These are phyloP conservation scores for Anableps anableps DNA, from an alignment of 2,797 vertebrate genomes.

Conservation along the genomic window DNA sequence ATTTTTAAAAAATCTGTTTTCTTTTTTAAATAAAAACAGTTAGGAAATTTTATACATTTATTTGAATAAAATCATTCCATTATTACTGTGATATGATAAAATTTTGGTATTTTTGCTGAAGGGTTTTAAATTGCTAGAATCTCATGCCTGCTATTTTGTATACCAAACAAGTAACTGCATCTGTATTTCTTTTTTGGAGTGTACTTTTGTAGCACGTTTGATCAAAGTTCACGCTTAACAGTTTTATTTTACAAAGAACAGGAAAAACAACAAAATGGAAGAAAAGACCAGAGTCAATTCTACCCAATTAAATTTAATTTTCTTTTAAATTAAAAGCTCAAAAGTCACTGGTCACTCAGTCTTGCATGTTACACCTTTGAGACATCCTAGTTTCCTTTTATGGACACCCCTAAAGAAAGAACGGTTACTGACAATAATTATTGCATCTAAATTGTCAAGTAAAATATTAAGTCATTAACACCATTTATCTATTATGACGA, in stretches of 20 bases:
- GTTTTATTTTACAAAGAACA: not conserved
- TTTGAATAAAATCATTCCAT: not conserved
- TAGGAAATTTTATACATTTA: not conserved
- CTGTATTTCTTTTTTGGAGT: not conserved
- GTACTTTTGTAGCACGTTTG: not conserved
- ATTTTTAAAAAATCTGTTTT: not conserved
- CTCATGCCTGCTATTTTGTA: not conserved
- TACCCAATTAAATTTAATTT: not conserved
- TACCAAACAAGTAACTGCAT: not conserved
- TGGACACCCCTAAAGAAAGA: not conserved
- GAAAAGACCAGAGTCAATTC: not conserved
- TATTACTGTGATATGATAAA: not conserved
- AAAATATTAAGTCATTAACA: not conserved
- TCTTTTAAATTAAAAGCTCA: not conserved
- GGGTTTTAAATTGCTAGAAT: not conserved
- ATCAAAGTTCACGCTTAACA: not conserved
- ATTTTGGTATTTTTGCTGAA: not conserved
- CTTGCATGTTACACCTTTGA: not conserved
- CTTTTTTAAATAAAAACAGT: not conserved
- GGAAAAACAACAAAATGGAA: not conserved
- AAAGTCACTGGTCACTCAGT: not conserved
- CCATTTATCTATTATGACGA: constrained; percentile 8
- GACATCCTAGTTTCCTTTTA: not conserved
- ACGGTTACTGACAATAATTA: not conserved
- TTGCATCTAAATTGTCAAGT: not conserved